Base-by-base conservation (phyloP, 2,888 invertebrate species). In the Chelonus formosanus region DNA sequence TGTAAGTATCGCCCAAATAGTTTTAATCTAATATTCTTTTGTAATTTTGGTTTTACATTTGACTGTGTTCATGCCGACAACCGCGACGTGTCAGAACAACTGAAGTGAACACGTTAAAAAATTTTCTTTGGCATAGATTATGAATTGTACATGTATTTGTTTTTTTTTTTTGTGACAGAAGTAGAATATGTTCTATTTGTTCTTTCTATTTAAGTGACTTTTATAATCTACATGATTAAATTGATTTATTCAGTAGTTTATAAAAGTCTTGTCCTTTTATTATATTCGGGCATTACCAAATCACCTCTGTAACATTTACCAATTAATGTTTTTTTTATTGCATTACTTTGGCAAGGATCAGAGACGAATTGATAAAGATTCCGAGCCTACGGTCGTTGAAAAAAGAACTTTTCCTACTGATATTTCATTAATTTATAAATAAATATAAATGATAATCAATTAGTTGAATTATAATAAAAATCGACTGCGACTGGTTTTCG, bases 401-500 rank as follows among this genome's bases (percentile, higher is more conserved):
- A 35, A 62, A 63, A 4, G 20, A 20, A 20, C 20, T 44, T 59
- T 55, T 53, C 47, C 63, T 50, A 53, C 40, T 50, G 53, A 52
- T 55, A 54, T 66, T 63, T 63, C 52, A 58, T 54, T 58, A 36
- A 65, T 57, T 55, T 63, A 66, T 60, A 65, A 54, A 60, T 67
- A 58, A 70, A 67, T 68, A 71, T 32, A 20, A 20, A 54, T 57
- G 65, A 67, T 61, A 63, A 55, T 61, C 66, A 60, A 70, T 67
- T 68, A 71, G 67, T 70, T 71, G 70, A 74, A 71, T 70, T 68
- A 75, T 77, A 78, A 70, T 74, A 72, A 74, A 52, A 75, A 74
- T 76, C 78, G 80, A 80, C 80, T 80, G 79, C 79, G 74, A 78
- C 79, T 80, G 79, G 79, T 65, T 65, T 43, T 66, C 45, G 56